Conservation (phyloP, 2,888 invertebrate genomes). For the Theodoxus fluviatilis region DNA sequence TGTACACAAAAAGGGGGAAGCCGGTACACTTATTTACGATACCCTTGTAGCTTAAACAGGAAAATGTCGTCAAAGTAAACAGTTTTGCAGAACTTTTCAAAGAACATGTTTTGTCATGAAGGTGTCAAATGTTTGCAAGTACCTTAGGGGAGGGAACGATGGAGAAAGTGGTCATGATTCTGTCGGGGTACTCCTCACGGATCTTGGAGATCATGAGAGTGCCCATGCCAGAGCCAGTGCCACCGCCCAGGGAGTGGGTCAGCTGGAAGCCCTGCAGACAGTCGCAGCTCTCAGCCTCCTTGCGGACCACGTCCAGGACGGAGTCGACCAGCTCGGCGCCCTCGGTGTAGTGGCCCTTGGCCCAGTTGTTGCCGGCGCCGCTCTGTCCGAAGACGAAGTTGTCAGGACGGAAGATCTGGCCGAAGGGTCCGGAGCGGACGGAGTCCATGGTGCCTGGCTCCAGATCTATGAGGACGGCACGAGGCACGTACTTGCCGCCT, state of each 20-base stretch:
- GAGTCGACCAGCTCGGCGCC: slow-evolving; percentile 61
- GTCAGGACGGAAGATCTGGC: slow-evolving; percentile 90
- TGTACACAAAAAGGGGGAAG: too few relatives aligned
- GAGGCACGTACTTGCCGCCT: slow-evolving; percentile 29
- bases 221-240: slow-evolving; percentile 88
- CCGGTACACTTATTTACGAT: too few relatives aligned
- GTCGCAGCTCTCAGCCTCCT: slow-evolving; percentile 60
- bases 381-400: slow-evolving; percentile 81
- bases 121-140: too few relatives aligned
- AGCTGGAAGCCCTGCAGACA: slow-evolving; percentile 62
- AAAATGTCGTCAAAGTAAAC: too few relatives aligned
- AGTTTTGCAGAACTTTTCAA: too few relatives aligned
- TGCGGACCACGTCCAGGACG: slow-evolving; percentile 59
- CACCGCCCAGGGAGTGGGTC: slow-evolving; percentile 78
- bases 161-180: too few relatives aligned
- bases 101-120: too few relatives aligned
- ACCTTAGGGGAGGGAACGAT: too few relatives aligned
- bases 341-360: slow-evolving; percentile 60
- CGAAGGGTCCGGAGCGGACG: slow-evolving; percentile 89
- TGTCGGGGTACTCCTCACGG: slow-evolving; percentile 87
- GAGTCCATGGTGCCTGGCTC: slow-evolving; percentile 97
- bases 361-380: slow-evolving; percentile 62
- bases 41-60: too few relatives aligned
- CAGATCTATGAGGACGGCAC: slow-evolving; percentile 77
- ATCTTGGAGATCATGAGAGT: slow-evolving; percentile 92